Evolutionary conservation across 2,113 vertebrate genomes (phyloP).

Genomic region (Mus musculus): GRCm39 chr4:108443001-108443500

Average conservation of each 20-base stretch:
- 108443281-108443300: not conserved
- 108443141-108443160: not conserved
- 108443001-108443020: not conserved
- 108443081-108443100: not conserved
- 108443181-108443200: not conserved
- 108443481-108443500: too few species aligned
- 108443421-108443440: not conserved
- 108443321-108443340: not conserved
- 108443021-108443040: not conserved
- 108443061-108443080: not conserved
- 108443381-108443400: not conserved
- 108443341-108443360: not conserved
- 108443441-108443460: not conserved
- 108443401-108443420: not conserved
- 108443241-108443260: not conserved
- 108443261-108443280: too few species aligned
- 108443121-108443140: not conserved
- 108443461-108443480: not conserved
- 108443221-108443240: not conserved
- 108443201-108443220: not conserved
- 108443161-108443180: not conserved
- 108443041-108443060: constrained; percentile 41
- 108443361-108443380: not conserved
- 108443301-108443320: not conserved
- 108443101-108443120: not conserved